phyloP scores from a whole-genome alignment of 2,113 vertebrate genomes.

The Gadus macrocephalus region DNA sequence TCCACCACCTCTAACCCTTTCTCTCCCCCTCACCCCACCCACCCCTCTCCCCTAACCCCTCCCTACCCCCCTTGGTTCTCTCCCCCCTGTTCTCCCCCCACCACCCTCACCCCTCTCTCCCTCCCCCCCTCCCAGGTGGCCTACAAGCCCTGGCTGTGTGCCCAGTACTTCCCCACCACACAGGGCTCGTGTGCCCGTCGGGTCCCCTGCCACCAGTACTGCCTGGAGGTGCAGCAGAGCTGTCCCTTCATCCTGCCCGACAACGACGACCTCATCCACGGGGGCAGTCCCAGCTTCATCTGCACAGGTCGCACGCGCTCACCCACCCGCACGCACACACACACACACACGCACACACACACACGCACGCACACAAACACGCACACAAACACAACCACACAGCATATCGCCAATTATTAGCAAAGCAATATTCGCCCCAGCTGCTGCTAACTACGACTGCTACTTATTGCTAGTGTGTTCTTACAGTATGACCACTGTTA shows the following conservation, averaged over 20 bases:
- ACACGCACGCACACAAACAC: too few species aligned
- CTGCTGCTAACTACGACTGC: too few species aligned
- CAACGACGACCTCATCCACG: conserved; percentile 96
- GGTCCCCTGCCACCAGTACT: conserved; percentile 97
- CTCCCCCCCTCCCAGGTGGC: conserved; percentile 77
- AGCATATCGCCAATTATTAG: too few species aligned
- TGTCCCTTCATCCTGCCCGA: conserved; percentile 98
- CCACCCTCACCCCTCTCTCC: conserved; percentile 14
- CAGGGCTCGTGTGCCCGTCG: conserved; percentile 92
- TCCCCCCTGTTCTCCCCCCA: background rate
- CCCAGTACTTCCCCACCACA: conserved; percentile 95
- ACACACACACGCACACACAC: too few species aligned
- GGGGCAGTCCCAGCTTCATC: conserved; percentile 98
- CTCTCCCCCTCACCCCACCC: background rate
- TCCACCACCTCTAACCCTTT: background rate
- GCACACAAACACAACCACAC: too few species aligned
- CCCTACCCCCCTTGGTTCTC: background rate
- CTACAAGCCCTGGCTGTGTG: conserved; percentile 99
- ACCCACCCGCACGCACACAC: too few species aligned
- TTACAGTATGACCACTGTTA: too few species aligned
- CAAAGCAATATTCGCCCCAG: too few species aligned
- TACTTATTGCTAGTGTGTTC: too few species aligned
- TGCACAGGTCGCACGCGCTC: conserved; percentile 82
- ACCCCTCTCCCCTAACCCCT: background rate
- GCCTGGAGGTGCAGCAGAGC: conserved; percentile 96